Conservation (phyloP, 30 jellyfish, hydroid and myxozoan genomes). For the Euphysa ruthae region DNA sequence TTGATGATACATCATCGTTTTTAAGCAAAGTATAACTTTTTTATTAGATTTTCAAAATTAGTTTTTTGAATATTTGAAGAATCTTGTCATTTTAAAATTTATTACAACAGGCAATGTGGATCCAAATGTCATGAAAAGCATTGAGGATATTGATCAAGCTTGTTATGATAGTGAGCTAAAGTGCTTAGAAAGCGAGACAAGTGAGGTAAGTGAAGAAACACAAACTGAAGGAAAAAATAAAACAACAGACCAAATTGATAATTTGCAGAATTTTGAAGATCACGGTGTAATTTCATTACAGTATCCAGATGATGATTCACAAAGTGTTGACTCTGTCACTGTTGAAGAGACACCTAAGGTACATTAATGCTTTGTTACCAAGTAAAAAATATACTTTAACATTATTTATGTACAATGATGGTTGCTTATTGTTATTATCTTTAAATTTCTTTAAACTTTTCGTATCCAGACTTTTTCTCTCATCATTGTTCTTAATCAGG, state of each 20-base stretch:
- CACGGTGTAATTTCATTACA: constrained; percentile 85
- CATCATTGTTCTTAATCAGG: no score
- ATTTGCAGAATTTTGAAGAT: constrained; percentile 41
- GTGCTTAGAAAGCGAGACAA: neutral
- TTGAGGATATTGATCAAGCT: constrained; percentile 6
- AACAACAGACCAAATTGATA: constrained; percentile 2
- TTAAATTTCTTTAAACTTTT: no score
- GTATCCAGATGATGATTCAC: constrained; percentile 82
- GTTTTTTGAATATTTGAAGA: no score
- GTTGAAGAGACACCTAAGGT: constrained; percentile 31
- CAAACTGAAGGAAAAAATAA: neutral
- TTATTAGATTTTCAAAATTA: no score
- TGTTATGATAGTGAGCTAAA: neutral
- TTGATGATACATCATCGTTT: no score
- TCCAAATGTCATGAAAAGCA: constrained; percentile 30
- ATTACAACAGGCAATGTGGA: no score
- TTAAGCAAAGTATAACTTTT: no score
- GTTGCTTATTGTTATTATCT: no score
- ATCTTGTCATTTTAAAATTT: no score
- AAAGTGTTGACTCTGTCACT: constrained; percentile 54
- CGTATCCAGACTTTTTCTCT: no score
- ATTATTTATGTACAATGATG: no score
- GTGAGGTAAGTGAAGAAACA: neutral
- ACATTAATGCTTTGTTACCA: neutral
- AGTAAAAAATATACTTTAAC: neutral